A percentile compares a stretch with the other conserved stretches of the same genome.
These are phyloP conservation scores for Parotocinclus haroldoi DNA, from an alignment of 2,797 vertebrate species.

Conservation along the genomic window DNA sequence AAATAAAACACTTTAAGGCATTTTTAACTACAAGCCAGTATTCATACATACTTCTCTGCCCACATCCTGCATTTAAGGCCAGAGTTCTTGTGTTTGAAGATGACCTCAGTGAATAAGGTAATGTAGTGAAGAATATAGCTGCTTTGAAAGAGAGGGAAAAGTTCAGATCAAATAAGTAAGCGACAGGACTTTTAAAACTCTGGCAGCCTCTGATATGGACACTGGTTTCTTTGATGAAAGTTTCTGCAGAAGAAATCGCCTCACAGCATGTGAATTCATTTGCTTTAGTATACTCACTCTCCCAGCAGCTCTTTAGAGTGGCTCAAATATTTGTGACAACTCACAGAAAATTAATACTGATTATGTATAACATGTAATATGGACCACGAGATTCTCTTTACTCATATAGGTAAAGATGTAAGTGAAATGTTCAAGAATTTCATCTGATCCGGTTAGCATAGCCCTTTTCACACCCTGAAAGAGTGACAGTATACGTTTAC, in stretches of 20 bases:
- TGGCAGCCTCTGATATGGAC: slow-evolving; percentile 17
- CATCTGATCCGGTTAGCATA: no score
- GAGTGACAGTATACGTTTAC: no score
- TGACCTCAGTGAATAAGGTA: slow-evolving; percentile 14
- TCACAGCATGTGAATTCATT: not conserved
- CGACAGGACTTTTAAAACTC: slow-evolving; percentile 22
- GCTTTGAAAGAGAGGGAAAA: slow-evolving; percentile 29
- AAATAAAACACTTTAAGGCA: slow-evolving; percentile 4
- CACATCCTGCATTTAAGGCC: not conserved
- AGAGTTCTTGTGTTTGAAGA: not conserved
- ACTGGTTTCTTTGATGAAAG: slow-evolving; percentile 18
- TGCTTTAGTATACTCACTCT: not conserved
- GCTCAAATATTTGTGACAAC: not conserved
- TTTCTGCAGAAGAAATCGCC: slow-evolving; percentile 16
- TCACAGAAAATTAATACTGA: not conserved
- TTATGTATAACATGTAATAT: no score
- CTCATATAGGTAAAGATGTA: no score
- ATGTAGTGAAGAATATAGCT: slow-evolving; percentile 6
- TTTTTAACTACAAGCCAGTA: not conserved
- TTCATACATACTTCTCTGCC: not conserved
- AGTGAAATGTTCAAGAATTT: no score
- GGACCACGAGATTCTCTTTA: no score
- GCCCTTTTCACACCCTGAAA: no score
- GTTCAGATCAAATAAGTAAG: slow-evolving; percentile 22
- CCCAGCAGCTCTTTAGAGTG: not conserved